phyloP scores from a whole-genome alignment of 2,888 invertebrate genomes.

The Drosophila buzzatii region DNA sequence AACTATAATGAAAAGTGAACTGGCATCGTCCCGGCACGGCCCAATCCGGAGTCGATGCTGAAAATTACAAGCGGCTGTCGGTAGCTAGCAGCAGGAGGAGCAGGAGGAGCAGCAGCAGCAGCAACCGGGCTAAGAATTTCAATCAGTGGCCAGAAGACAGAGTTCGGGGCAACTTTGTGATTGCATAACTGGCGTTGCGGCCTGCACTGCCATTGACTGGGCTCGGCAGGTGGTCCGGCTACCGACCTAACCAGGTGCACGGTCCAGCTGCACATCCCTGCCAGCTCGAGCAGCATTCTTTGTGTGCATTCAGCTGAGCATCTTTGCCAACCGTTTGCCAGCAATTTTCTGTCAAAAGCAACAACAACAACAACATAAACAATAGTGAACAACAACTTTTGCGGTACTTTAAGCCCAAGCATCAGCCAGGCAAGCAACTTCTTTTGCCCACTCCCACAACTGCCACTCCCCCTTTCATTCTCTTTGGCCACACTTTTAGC shows the following conservation, averaged over 20 bases:
- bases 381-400: constrained; percentile 45
- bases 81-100: background rate
- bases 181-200: constrained; percentile 66
- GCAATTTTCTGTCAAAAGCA: constrained; percentile 67
- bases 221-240: constrained; percentile 47
- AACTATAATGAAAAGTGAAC: constrained; percentile 55
- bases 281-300: constrained; percentile 44
- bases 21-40: background rate
- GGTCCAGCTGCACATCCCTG: constrained; percentile 5
- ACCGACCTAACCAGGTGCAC: constrained; percentile 11
- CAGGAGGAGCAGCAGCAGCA: background rate
- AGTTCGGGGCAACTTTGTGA: constrained; percentile 65
- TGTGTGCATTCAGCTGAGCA: constrained; percentile 49
- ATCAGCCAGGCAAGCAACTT: constrained; percentile 12
- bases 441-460: constrained; percentile 1
- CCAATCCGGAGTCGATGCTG: constrained; percentile 51
- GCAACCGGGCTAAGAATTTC: constrained; percentile 62
- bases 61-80: constrained; percentile 56
- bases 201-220: constrained; percentile 38
- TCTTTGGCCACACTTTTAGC: constrained; percentile 68
- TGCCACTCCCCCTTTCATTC: constrained; percentile 14
- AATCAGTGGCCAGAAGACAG: constrained; percentile 65
- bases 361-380: constrained; percentile 49
- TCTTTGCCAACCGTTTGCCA: constrained; percentile 50
- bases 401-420: constrained; percentile 56